A percentile compares a stretch with the other conserved stretches of the same genome.
Conservation (phyloP, 1,140 invertebrate genomes). For the Aphaenogaster rudis region DNA sequence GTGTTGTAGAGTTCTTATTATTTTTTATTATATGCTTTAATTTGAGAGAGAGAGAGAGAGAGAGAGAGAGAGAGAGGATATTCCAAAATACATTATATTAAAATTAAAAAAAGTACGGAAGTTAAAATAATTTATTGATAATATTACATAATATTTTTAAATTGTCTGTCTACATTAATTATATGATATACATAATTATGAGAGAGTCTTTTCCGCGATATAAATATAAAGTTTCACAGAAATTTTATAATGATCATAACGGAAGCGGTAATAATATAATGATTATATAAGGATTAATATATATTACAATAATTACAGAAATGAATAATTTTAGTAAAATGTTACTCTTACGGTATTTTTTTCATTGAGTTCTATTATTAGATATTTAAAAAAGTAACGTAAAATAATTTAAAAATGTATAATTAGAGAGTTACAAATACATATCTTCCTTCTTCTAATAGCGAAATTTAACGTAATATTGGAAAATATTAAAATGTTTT, state of each 20-base stretch:
- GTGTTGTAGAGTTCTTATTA: neutral
- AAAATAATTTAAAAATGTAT: neutral
- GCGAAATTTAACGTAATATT: neutral
- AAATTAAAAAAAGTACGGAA: neutral
- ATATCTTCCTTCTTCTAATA: neutral
- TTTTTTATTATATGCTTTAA: constrained; percentile 19
- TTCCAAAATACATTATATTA: neutral
- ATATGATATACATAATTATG: neutral
- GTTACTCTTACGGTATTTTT: neutral
- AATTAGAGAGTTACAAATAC: constrained; percentile 18
- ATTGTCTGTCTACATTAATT: neutral
- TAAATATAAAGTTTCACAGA: neutral
- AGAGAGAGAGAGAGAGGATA: neutral
- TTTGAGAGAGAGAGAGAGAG: neutral
- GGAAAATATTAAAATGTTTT: constrained; percentile 26
- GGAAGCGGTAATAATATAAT: neutral
- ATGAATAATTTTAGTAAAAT: neutral
- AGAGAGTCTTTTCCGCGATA: neutral
- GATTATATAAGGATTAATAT: neutral
- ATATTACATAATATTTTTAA: neutral
- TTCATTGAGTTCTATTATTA: neutral
- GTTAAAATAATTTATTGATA: neutral
- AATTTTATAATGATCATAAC: neutral
- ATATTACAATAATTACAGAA: neutral
- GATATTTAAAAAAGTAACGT: neutral